phyloP scores from a whole-genome alignment of 2,113 vertebrate species.

The Megaceryle maxima region DNA sequence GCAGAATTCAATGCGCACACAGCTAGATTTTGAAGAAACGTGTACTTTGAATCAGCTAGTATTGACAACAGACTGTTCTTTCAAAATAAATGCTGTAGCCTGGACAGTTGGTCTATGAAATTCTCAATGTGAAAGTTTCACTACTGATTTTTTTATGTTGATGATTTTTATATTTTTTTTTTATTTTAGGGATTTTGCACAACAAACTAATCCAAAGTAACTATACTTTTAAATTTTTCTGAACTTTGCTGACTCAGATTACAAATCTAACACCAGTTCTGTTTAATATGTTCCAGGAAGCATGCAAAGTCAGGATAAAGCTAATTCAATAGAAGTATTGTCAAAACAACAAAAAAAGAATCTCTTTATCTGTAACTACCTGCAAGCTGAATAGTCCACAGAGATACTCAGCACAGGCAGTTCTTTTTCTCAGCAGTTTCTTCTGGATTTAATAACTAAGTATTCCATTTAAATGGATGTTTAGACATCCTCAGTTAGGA shows the following conservation, averaged over 20 bases:
- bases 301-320: not conserved
- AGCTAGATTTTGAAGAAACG: not conserved
- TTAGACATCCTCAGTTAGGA: not conserved
- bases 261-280: not conserved
- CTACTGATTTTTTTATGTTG: not conserved
- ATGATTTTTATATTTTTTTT: not conserved
- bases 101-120: not conserved
- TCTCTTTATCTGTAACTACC: not conserved
- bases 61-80: not conserved
- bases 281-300: not conserved
- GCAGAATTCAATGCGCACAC: fast-evolving
- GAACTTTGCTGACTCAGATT: not conserved
- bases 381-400: not conserved
- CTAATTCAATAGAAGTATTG: not conserved
- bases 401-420: not conserved
- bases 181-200: not conserved
- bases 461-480: not conserved
- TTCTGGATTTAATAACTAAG: not conserved
- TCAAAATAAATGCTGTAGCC: not conserved
- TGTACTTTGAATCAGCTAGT: not conserved
- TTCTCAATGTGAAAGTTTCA: not conserved
- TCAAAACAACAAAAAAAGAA: not conserved
- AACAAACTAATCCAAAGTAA: not conserved
- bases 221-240: not conserved
- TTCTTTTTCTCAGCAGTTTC: not conserved